phyloP scores from a whole-genome alignment of 1,140 invertebrate species.

The Diorhabda sublineata region DNA sequence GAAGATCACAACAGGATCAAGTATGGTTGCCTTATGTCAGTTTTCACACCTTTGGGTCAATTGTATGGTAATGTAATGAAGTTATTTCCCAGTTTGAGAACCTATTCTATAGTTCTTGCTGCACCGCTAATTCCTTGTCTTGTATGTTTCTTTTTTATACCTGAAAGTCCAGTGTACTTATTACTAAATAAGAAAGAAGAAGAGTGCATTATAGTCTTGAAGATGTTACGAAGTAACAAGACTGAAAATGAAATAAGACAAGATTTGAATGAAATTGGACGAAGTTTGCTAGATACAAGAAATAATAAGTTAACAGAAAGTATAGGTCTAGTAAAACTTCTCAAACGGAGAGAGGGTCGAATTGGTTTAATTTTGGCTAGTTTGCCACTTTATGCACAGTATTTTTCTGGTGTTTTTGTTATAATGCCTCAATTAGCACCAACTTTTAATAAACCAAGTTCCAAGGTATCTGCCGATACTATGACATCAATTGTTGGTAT shows the following conservation, averaged over 20 bases:
- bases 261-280: not conserved
- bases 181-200: not conserved
- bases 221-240: slow-evolving; percentile 8
- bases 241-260: not conserved
- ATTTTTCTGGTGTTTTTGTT: not conserved
- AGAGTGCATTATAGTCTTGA: not conserved
- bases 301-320: not conserved
- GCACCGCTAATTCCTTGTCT: not conserved
- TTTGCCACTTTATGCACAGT: not conserved
- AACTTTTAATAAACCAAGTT: not conserved
- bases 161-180: slow-evolving; percentile 1
- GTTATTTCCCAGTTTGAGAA: not conserved
- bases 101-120: not conserved
- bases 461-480: not conserved
- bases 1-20: slow-evolving; percentile 11
- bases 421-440: not conserved
- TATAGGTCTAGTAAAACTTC: not conserved
- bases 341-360: not conserved
- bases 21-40: not conserved
- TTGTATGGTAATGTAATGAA: not conserved
- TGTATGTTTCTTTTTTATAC: not conserved
- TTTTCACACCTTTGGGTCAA: slow-evolving; percentile 1
- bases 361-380: not conserved
- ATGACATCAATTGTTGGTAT: not conserved
- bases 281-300: not conserved